Evolutionary conservation across 2,797 vertebrate genomes (phyloP).

Genomic region (Gorsachius magnificus): DNA sequence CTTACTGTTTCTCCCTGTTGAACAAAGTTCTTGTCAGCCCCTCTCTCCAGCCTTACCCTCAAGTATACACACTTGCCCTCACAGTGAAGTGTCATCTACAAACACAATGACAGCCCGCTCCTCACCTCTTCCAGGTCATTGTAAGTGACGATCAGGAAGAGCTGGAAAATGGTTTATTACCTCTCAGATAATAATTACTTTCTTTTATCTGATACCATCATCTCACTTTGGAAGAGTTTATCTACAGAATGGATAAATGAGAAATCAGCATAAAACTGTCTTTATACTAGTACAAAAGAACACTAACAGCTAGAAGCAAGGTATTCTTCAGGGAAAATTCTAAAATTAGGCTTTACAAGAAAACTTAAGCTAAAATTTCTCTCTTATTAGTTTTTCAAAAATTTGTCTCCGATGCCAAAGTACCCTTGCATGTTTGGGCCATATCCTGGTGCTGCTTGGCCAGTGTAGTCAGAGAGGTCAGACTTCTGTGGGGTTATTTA

Average conservation of each 20-base stretch:
- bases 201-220: not conserved
- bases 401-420: not conserved
- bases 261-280: not conserved
- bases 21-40: not conserved
- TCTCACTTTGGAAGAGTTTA: not conserved
- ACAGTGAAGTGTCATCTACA: not conserved
- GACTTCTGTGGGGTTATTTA: not conserved
- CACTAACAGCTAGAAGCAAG: not conserved
- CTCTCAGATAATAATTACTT: not conserved
- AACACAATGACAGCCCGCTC: fast-evolving
- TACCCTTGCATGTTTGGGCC: not conserved
- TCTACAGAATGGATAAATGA: not conserved
- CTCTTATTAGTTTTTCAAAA: not conserved
- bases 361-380: not conserved
- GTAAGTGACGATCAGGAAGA: not conserved
- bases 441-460: not conserved
- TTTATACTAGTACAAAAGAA: not conserved
- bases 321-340: not conserved
- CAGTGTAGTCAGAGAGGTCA: not conserved
- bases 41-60: not conserved
- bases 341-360: not conserved
- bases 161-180: not conserved
- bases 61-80: fast-evolving
- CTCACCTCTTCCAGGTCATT: not conserved
- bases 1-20: not conserved